These are phyloP conservation scores for Chymomyza amoena DNA, from an alignment of 2,888 invertebrate species.

Conservation along the genomic window DNA sequence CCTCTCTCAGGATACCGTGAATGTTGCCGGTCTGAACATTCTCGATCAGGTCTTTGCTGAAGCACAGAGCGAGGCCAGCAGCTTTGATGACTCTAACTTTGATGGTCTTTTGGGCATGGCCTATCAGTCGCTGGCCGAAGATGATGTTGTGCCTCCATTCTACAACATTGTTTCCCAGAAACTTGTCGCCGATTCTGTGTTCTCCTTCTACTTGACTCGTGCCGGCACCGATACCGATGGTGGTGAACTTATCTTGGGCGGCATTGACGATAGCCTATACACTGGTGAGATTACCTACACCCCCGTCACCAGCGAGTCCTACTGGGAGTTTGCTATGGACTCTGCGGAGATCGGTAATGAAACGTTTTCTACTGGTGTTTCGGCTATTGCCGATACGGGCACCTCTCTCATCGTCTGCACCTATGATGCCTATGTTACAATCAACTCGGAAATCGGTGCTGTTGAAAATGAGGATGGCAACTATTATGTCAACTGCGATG, in stretches of 20 bases:
- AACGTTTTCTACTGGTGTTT: constrained; percentile 80
- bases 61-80: constrained; percentile 90
- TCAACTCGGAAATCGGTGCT: constrained; percentile 33
- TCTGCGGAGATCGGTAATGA: constrained; percentile 80
- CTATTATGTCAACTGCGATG: constrained; percentile 87
- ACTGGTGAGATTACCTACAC: constrained; percentile 83
- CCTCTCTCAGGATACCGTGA: constrained; percentile 80
- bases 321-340: constrained; percentile 98
- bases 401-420: constrained; percentile 94
- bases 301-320: constrained; percentile 88
- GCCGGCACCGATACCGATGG: constrained; percentile 85
- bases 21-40: constrained; percentile 84
- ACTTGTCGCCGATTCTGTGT: constrained; percentile 85
- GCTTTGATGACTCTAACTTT: constrained; percentile 97
- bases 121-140: constrained; percentile 90
- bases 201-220: constrained; percentile 93
- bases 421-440: constrained; percentile 11
- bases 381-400: constrained; percentile 94
- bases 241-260: constrained; percentile 93
- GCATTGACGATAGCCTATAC: constrained; percentile 93
- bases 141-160: constrained; percentile 92
- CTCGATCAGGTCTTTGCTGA: constrained; percentile 94
- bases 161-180: constrained; percentile 92
- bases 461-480: constrained; percentile 82
- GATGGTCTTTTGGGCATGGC: constrained; percentile 98